A percentile compares a stretch with the other conserved stretches of the same genome.
phyloP scores from a whole-genome alignment of 2,797 vertebrate genomes.

The Dicrostonyx torquatus region DNA sequence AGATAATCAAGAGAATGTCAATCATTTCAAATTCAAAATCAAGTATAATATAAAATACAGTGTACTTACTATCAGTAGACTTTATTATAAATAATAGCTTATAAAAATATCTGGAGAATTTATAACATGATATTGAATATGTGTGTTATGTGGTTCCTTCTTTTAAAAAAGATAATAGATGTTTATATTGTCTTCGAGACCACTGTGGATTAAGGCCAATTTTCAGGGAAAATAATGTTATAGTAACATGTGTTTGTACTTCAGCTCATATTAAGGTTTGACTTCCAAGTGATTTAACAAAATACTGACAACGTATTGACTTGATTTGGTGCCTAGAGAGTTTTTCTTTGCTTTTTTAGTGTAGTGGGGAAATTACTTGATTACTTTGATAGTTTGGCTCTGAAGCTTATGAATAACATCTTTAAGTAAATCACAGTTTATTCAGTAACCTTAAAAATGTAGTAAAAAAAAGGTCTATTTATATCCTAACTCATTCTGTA shows the following conservation, averaged over 20 bases:
- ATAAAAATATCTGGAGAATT: neutral
- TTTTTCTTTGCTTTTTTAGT: neutral
- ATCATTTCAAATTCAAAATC: conserved; percentile 33
- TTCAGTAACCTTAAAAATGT: neutral
- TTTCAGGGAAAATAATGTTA: conserved; percentile 42
- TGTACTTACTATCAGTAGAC: neutral
- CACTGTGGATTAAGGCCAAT: conserved; percentile 33
- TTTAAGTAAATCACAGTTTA: neutral
- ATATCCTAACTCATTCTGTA: neutral
- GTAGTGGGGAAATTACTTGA: neutral
- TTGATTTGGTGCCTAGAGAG: neutral
- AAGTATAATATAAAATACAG: neutral
- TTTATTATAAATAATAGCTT: conserved; percentile 42
- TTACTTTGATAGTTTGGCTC: conserved; percentile 34
- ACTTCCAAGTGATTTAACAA: conserved; percentile 11
- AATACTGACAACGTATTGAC: neutral
- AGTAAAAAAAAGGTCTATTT: neutral
- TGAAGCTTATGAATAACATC: neutral
- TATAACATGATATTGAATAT: neutral
- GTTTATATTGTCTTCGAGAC: conserved; percentile 14
- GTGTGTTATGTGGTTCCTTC: neutral
- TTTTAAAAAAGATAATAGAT: conserved; percentile 19
- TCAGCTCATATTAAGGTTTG: conserved; percentile 20
- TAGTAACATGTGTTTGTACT: conserved; percentile 35
- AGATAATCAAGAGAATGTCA: conserved; percentile 23